Conservation (phyloP, 2,888 invertebrate genomes). For the Macrosiphum euphorbiae region DNA sequence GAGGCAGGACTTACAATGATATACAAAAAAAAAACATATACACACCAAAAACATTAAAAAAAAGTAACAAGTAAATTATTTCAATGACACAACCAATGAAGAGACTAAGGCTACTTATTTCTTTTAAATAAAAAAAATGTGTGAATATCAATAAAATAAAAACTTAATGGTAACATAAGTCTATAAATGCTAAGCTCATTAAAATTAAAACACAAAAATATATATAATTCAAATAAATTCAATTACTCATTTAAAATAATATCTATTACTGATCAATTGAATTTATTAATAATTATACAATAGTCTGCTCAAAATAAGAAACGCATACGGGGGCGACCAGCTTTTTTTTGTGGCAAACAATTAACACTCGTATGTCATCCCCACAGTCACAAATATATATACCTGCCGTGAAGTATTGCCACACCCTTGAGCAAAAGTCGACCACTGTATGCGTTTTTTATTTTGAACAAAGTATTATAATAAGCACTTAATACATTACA, state of each 20-base stretch:
- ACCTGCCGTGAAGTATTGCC: no score
- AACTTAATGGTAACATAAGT: constrained; percentile 56
- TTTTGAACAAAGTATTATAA: neutral
- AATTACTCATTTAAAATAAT: neutral
- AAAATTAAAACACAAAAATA: constrained; percentile 16
- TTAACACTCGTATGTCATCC: no score
- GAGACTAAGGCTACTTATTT: neutral
- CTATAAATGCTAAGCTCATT: constrained; percentile 31
- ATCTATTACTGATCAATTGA: neutral
- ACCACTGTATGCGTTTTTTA: no score
- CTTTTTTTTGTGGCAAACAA: no score
- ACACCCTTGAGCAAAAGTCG: no score
- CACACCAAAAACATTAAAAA: neutral
- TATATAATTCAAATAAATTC: constrained; percentile 10
- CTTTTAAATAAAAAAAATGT: constrained; percentile 13
- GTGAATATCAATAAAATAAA: neutral
- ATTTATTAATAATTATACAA: constrained; percentile 6
- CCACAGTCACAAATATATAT: no score
- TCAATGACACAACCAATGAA: constrained; percentile 21
- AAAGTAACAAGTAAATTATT: constrained; percentile 20
- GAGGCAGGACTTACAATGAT: neutral
- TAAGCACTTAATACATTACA: neutral
- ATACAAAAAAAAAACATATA: neutral
- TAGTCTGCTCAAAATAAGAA: no score
- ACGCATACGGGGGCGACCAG: no score